A percentile compares a stretch with the other conserved stretches of the same genome.
These are phyloP conservation scores for Atherinomorus stipes DNA, from an alignment of 2,113 vertebrate species.

Conservation along the genomic window DNA sequence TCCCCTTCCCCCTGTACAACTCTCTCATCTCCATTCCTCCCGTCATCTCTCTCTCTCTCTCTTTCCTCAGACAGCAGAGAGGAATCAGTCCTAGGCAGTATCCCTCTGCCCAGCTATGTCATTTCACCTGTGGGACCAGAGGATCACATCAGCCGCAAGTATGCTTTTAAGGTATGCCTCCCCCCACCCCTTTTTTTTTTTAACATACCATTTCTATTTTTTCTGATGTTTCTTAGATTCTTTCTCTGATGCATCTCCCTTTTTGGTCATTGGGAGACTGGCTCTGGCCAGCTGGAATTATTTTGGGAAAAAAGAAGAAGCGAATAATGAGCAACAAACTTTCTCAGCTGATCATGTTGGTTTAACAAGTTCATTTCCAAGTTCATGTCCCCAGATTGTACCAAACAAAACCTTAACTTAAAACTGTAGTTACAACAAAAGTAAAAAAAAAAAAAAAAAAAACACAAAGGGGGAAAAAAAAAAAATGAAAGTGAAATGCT, in stretches of 20 bases:
- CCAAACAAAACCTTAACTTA: neutral
- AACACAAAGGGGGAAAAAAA: no score
- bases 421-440: no score
- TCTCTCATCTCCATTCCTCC: neutral
- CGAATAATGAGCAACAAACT: neutral
- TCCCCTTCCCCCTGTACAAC: neutral
- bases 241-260: neutral
- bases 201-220: neutral
- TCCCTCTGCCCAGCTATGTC: conserved; percentile 94
- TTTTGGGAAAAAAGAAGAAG: neutral
- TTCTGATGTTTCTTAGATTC: neutral
- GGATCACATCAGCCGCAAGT: conserved; percentile 95
- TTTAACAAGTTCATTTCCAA: neutral
- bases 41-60: neutral
- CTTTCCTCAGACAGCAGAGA: conserved; percentile 91
- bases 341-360: neutral
- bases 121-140: conserved; percentile 89
- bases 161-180: conserved; percentile 92
- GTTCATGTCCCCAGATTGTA: neutral
- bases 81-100: conserved; percentile 92
- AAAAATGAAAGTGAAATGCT: no score
- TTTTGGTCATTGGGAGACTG: no score
- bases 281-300: neutral
- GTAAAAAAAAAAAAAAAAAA: no score
- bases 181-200: neutral